phyloP scores from a whole-genome alignment of 2,113 vertebrate genomes.

The Steatornis caripensis region DNA sequence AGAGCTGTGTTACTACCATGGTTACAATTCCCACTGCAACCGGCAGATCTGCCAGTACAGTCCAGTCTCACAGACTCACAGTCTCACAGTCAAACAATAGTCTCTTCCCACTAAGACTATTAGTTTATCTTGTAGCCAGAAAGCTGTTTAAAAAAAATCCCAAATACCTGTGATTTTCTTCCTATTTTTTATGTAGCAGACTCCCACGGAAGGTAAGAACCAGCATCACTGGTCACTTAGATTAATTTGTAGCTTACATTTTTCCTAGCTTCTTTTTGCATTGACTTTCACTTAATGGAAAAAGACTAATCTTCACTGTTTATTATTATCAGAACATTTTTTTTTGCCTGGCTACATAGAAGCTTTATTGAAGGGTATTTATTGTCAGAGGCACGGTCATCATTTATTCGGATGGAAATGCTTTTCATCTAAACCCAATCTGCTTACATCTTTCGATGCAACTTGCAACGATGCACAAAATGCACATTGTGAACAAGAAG shows the following conservation, averaged over 20 bases:
- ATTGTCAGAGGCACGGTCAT: accelerated
- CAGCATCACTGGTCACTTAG: not conserved
- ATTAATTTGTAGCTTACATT: not conserved
- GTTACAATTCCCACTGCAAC: not conserved
- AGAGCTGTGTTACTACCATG: not conserved
- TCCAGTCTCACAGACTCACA: not conserved
- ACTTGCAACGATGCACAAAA: not conserved
- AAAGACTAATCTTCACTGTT: not conserved
- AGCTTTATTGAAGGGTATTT: not conserved
- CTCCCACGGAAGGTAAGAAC: not conserved
- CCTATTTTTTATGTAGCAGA: not conserved
- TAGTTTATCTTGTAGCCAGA: not conserved
- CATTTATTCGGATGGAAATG: not conserved
- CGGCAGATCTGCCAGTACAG: not conserved
- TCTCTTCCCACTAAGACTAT: not conserved
- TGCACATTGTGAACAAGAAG: not conserved
- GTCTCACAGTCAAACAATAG: no score
- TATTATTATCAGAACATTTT: not conserved
- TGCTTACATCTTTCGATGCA: not conserved
- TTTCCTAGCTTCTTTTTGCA: not conserved
- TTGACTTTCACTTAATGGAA: not conserved
- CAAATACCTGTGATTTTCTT: not conserved
- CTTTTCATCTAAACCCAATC: not conserved
- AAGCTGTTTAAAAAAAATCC: not conserved
- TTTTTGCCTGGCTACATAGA: not conserved